Evolutionary conservation across 1,140 invertebrate species (phyloP), one percentile per base, ranked within the genome.

Genomic region (Littorina saxatilis): DNA sequence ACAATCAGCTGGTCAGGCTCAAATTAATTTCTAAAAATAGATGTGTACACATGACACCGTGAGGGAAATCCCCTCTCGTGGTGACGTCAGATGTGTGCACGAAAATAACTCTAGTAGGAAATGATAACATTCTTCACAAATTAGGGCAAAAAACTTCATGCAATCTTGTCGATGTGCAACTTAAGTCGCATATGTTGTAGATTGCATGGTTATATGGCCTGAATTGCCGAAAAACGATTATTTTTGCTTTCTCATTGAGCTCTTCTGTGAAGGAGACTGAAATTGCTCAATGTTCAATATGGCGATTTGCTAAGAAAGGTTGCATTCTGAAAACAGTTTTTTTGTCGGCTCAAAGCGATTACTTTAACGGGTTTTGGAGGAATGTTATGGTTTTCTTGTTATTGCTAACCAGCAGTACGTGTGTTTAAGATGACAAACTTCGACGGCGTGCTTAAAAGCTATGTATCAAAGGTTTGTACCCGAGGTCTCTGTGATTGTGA

Each of bases 401-500:
- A 17, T n/a, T 27, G 11, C 32, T 27, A 3, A 20, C 66, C 37
- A 7, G 20, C 4, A 47, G 43, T 17, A 17, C 17, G 43, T 78
- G 37, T 43, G 7, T 17, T 78, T 39, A 78, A 78, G 55, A 78
- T 78, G 76, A 63, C 79, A 55, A 80, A 73, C 39, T 80, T 73
- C 72, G 85, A 86, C 40, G 74, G 82, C 58, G 78, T 80, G 17
- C 55, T 86, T 1, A 86, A 86, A 43, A 72, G 47, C 39, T 84
- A 82, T 70, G 58, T 86, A 20, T 81, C 29, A 27, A 86, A 84
- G 83, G 85, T 86, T 82, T 78, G 70, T 61, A 27, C 52, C 63
- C 3, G 50, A 39, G 77, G n/a, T n/a, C n/a, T 27, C 47, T 39
- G 52, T 50, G 5, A 47, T 47, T 50, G 20, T 61, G n/a, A n/a